These are phyloP conservation scores for Brienomyrus longianalis DNA, from an alignment of 2,113 vertebrate genomes.

Conservation along the genomic window DNA sequence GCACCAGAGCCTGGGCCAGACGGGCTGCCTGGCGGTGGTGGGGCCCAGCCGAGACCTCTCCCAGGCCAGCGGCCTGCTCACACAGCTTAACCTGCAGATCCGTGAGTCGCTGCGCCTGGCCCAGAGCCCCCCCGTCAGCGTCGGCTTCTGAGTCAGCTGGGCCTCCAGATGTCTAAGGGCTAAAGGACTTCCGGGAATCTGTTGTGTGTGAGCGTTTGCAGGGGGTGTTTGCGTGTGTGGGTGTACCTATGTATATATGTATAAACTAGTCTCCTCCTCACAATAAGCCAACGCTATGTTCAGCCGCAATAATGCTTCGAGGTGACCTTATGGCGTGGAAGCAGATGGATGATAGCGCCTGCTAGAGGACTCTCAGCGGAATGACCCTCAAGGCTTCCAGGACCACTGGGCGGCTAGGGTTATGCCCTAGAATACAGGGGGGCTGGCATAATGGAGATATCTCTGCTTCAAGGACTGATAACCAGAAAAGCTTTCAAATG, in stretches of 20 bases:
- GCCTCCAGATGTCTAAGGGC: slow-evolving; percentile 37
- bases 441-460: slow-evolving; percentile 37
- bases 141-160: neutral
- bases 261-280: slow-evolving; percentile 41
- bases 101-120: slow-evolving; percentile 80
- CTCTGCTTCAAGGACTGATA: slow-evolving; percentile 47
- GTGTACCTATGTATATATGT: slow-evolving; percentile 38
- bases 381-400: slow-evolving; percentile 55
- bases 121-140: slow-evolving; percentile 66
- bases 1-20: slow-evolving; percentile 91
- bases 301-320: slow-evolving; percentile 56
- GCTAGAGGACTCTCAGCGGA: slow-evolving; percentile 38
- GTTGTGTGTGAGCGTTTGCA: slow-evolving; percentile 38
- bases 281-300: slow-evolving; percentile 51
- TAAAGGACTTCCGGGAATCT: slow-evolving; percentile 61
- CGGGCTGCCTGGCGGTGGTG: slow-evolving; percentile 84
- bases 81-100: slow-evolving; percentile 96
- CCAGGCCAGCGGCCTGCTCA: slow-evolving; percentile 83
- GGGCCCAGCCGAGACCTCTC: slow-evolving; percentile 87
- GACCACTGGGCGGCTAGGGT: neutral
- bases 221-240: slow-evolving; percentile 22
- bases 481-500: slow-evolving; percentile 55
- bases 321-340: slow-evolving; percentile 27
- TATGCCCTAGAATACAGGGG: neutral
- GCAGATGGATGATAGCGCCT: slow-evolving; percentile 22